These are phyloP conservation scores for Apamea epomidion DNA, from an alignment of 2,888 invertebrate species.

Conservation along the genomic window DNA sequence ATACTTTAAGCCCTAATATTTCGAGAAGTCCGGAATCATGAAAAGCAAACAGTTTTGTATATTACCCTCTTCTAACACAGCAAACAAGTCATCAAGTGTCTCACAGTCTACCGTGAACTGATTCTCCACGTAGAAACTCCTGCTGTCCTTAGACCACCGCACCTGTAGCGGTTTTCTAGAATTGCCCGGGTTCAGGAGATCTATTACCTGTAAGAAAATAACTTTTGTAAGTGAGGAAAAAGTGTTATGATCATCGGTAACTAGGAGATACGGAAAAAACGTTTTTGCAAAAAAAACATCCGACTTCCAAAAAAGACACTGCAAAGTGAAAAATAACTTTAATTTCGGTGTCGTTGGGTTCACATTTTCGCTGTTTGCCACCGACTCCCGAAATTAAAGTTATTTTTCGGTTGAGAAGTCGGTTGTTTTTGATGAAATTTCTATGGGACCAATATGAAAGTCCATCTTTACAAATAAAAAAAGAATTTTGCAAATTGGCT, in stretches of 20 bases:
- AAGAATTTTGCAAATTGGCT: too few relatives aligned
- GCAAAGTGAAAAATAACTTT: too few relatives aligned
- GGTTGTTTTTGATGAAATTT: too few relatives aligned
- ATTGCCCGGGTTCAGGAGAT: conserved; percentile 96
- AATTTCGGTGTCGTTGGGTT: too few relatives aligned
- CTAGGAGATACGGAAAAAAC: background rate
- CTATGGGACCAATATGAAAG: too few relatives aligned
- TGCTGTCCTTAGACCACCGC: conserved; percentile 97
- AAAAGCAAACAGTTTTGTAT: background rate
- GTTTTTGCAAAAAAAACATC: background rate
- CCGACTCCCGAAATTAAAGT: too few relatives aligned
- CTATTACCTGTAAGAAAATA: conserved; percentile 93
- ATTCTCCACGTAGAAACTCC: conserved; percentile 98
- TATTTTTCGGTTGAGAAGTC: too few relatives aligned
- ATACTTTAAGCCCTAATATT: too few relatives aligned
- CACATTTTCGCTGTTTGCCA: too few relatives aligned
- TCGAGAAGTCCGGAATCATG: background rate
- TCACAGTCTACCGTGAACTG: conserved; percentile 98
- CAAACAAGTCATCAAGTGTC: conserved; percentile 97
- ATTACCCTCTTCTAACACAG: conserved; percentile 97
- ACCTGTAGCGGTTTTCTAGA: conserved; percentile 96
- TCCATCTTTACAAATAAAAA: too few relatives aligned
- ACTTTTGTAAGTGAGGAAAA: background rate
- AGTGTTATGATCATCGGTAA: background rate
- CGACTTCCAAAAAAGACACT: too few relatives aligned